These are phyloP conservation scores for Opisthocomus hoazin DNA, from an alignment of 2,113 vertebrate genomes.

Conservation along the genomic window DNA sequence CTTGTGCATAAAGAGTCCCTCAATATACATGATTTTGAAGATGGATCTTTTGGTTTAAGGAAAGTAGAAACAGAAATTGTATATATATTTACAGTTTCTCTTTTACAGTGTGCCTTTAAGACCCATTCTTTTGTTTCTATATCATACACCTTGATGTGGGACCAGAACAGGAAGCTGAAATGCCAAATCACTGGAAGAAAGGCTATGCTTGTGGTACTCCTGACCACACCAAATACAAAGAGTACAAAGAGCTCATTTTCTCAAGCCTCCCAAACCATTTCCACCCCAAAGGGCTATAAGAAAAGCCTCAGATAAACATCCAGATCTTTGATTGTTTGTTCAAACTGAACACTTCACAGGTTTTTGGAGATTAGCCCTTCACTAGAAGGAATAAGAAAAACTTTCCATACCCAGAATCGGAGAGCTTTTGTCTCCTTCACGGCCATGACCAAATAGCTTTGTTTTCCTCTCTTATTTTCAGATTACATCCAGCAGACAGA, in stretches of 20 bases:
- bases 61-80: neutral
- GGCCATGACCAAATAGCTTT: neutral
- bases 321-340: constrained; percentile 48
- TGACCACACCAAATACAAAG: constrained; percentile 27
- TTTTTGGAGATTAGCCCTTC: constrained; percentile 56
- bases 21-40: neutral
- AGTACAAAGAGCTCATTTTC: constrained; percentile 48
- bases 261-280: constrained; percentile 9
- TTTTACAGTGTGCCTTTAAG: neutral
- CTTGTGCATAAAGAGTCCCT: neutral
- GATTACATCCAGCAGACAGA: neutral
- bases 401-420: neutral
- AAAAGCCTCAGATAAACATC: constrained; percentile 56
- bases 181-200: neutral
- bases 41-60: neutral
- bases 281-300: neutral
- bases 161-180: constrained; percentile 24
- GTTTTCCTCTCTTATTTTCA: neutral
- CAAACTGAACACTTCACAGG: constrained; percentile 45
- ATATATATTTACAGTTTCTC: neutral
- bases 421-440: neutral
- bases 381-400: constrained; percentile 20
- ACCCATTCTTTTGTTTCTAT: neutral
- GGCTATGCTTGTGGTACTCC: neutral
- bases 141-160: neutral